phyloP scores from a whole-genome alignment of 1,140 invertebrate genomes.

The Microvelia longipes region DNA sequence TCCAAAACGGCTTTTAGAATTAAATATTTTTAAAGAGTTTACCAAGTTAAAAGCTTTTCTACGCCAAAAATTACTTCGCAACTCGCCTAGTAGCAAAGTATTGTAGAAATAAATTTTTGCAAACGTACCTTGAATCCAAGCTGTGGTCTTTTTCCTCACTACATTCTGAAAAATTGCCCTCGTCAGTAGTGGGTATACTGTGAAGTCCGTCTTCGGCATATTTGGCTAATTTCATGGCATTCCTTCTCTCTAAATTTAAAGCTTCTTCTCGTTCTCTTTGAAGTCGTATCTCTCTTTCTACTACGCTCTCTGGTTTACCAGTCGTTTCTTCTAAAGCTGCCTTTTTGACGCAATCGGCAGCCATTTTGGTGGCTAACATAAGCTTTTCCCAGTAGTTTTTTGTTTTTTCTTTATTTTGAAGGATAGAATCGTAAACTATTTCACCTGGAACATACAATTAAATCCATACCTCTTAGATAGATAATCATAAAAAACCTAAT shows the following conservation, averaged over 20 bases:
- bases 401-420: conserved; percentile 28
- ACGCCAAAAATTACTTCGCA: too few relatives aligned
- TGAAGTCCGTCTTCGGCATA: conserved; percentile 18
- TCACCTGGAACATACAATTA: conserved; percentile 20
- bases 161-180: conserved; percentile 30
- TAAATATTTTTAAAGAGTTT: too few relatives aligned
- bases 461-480: too few relatives aligned
- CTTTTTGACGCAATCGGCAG: neutral
- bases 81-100: too few relatives aligned
- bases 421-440: conserved; percentile 27
- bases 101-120: too few relatives aligned
- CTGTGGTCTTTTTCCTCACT: conserved; percentile 26
- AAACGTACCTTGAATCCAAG: conserved; percentile 15
- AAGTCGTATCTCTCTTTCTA: conserved; percentile 28
- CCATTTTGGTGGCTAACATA: conserved; percentile 24
- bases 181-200: conserved; percentile 26
- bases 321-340: neutral
- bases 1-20: too few relatives aligned
- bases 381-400: conserved; percentile 29
- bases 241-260: conserved; percentile 21
- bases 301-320: conserved; percentile 26
- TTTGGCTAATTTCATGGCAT: conserved; percentile 8
- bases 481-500: too few relatives aligned
- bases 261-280: conserved; percentile 30
- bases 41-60: too few relatives aligned